Conservation (phyloP, 2,113 vertebrate species). For the Prionailurus bengalensis region DNA sequence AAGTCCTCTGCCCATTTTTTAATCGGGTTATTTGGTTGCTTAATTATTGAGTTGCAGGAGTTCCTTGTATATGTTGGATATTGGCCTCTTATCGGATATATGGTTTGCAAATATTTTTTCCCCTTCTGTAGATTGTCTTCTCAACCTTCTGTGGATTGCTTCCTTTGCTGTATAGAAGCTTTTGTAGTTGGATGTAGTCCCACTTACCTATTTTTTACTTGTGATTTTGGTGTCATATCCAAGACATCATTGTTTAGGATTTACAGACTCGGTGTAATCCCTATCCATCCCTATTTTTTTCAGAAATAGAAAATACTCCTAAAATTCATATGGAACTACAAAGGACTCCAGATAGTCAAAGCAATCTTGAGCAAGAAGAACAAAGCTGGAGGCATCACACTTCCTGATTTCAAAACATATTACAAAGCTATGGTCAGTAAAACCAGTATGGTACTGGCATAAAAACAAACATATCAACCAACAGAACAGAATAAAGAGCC, state of each 20-base stretch:
- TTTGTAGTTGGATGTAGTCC: background rate
- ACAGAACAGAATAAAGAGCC: background rate
- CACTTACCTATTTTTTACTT: background rate
- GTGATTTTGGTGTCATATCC: background rate
- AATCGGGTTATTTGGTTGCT: background rate
- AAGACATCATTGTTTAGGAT: background rate
- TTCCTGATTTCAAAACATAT: constrained; percentile 11
- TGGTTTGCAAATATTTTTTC: background rate
- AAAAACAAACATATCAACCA: background rate
- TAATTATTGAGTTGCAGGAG: background rate
- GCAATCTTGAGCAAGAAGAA: background rate
- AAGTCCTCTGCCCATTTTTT: background rate
- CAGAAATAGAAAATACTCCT: background rate
- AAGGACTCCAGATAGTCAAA: background rate
- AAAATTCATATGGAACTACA: background rate
- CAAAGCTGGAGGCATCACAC: background rate
- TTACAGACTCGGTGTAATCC: constrained; percentile 8
- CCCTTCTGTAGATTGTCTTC: background rate
- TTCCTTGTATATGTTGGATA: background rate
- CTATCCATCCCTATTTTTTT: background rate
- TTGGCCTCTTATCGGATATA: background rate
- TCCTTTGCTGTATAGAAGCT: background rate
- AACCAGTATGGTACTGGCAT: background rate
- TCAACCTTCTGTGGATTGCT: background rate
- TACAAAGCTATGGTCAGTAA: background rate